A percentile compares a stretch with the other conserved stretches of the same genome.
Conservation (phyloP, 2,113 vertebrate species). For the Trachemys scripta region DNA sequence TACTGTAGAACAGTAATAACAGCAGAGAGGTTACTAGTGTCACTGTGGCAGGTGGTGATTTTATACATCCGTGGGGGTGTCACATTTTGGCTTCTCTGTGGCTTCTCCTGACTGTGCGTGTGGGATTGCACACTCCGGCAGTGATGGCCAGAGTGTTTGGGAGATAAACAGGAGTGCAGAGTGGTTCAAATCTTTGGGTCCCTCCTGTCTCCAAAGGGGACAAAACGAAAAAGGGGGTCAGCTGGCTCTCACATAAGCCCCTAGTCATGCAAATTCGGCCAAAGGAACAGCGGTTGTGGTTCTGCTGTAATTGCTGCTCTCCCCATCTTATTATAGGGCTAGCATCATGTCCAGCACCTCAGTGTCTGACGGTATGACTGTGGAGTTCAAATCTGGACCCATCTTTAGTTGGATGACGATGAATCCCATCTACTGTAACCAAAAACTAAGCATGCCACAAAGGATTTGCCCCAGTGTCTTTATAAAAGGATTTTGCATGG, state of each 20-base stretch:
- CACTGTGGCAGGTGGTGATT: not conserved
- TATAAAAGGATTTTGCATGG: not conserved
- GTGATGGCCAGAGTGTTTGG: not conserved
- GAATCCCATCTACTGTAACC: not conserved
- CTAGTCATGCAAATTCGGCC: not conserved
- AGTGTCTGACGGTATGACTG: not conserved
- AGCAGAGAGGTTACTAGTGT: accelerated
- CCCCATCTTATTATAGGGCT: constrained; percentile 7
- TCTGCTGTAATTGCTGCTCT: not conserved
- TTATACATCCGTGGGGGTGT: not conserved
- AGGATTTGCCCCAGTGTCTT: not conserved
- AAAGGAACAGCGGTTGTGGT: constrained; percentile 2
- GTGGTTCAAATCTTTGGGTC: not conserved
- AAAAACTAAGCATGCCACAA: not conserved
- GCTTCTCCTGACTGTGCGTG: not conserved
- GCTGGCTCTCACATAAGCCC: not conserved
- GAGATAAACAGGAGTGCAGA: not conserved
- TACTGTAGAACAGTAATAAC: not conserved
- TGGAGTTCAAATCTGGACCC: not conserved
- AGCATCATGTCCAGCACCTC: not conserved
- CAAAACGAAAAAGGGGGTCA: not conserved
- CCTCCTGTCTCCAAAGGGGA: not conserved
- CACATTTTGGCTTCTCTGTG: not conserved
- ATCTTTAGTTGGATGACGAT: not conserved
- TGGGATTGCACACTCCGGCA: not conserved